Evolutionary conservation across 2,797 vertebrate genomes (phyloP).

Genomic region (Loriculus beryllinus): DNA sequence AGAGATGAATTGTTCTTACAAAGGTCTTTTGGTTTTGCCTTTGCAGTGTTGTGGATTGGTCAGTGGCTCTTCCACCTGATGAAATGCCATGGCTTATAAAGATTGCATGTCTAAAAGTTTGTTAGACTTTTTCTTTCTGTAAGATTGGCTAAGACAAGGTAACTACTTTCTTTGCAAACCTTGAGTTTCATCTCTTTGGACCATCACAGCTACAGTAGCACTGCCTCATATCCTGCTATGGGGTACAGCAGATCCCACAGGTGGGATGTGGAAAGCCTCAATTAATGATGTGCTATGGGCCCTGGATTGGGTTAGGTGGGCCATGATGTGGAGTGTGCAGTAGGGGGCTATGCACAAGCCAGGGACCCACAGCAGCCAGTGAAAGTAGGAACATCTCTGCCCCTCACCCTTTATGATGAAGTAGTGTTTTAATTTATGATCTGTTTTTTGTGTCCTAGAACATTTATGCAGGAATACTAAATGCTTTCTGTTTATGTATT

Average conservation of each 20-base stretch:
- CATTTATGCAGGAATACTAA: not conserved
- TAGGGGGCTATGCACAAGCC: not conserved
- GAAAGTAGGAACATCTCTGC: not conserved
- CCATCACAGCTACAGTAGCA: not conserved
- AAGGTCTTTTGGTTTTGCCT: not conserved
- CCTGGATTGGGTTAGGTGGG: not conserved
- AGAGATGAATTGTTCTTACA: not conserved
- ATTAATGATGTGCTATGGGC: not conserved
- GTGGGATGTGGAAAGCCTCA: not conserved
- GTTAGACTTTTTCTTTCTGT: not conserved
- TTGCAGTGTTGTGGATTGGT: not conserved
- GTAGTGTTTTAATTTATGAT: not conserved
- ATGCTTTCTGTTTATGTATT: not conserved
- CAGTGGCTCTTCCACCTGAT: not conserved
- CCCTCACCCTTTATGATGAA: not conserved
- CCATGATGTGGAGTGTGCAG: not conserved
- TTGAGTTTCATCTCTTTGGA: not conserved
- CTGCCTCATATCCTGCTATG: rapidly evolving
- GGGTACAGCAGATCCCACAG: not conserved
- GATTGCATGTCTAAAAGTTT: not conserved
- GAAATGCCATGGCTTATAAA: not conserved
- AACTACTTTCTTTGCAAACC: not conserved
- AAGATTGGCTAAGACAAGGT: not conserved
- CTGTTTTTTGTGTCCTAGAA: not conserved
- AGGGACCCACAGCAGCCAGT: not conserved